Base-by-base conservation (phyloP, 2,797 vertebrate genomes). In the Dendrocincla tyrannina region DNA sequence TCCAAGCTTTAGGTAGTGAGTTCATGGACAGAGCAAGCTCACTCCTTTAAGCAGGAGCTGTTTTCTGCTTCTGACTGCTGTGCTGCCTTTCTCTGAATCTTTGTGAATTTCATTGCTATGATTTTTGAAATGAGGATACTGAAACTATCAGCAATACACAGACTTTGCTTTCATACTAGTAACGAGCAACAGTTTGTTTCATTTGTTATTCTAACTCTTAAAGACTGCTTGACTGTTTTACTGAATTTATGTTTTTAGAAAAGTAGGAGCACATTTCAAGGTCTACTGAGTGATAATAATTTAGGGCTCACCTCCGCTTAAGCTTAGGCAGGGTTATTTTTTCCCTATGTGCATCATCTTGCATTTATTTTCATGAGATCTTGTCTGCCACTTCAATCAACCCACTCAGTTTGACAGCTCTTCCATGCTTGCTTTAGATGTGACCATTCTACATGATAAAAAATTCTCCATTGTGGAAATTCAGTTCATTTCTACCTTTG, bases 341-440 rank as follows among this genome's bases (percentile, higher is more conserved):
- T 93, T 44, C 28, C 47, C 37, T 47, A 1, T 27, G 7, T 85
- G 13, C 46, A 64, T 78, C 64, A 72, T 72, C 66, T 59, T 74
- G 49, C 32, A 17, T 85, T 79, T 85, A 52, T 89, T 85, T 77
- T 60, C 18, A 9, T 64, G 56, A 85, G 24, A 35, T 72, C 53
- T 85, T 3, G 68, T 92, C 85, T 95, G 82, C 55, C 83, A 62
- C 85, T 81, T 94, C 56, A 58, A 16, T 62, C 88, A 90, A 17
- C 79, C 85, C 79, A 89, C 81, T 95, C 10, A 0, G 17, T 81
- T 86, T 37, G 53, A 53, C 42, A 78, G 63, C 12, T 79, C n/a
- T 92, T 81, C 52, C 62, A 10, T 0, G 3, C 30, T 58, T 75
- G 27, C 47, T 81, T 89, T 62, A 84, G 64, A 49, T 41, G 39